These are phyloP conservation scores for Aramus guarauna DNA, from an alignment of 2,113 vertebrate genomes.

Conservation along the genomic window DNA sequence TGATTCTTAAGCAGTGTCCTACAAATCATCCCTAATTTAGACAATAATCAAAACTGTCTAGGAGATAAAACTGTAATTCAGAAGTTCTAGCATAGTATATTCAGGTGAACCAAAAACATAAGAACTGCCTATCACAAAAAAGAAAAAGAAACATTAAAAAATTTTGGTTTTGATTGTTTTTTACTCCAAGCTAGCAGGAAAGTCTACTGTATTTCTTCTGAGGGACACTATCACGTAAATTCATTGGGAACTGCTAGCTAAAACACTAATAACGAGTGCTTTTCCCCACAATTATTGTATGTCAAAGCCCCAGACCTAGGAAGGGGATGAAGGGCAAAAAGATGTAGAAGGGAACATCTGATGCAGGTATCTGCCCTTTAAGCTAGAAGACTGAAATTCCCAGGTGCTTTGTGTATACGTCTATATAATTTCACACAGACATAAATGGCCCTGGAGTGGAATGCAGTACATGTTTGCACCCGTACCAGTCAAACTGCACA, in stretches of 20 bases:
- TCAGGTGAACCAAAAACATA: background rate
- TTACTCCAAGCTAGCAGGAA: background rate
- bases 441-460: conserved; percentile 47
- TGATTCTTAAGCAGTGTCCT: background rate
- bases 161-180: background rate
- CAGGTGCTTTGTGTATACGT: conserved; percentile 45
- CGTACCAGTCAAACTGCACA: background rate
- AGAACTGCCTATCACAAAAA: background rate
- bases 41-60: background rate
- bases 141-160: background rate
- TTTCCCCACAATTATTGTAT: background rate
- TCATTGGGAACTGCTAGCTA: background rate
- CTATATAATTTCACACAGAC: conserved; percentile 33
- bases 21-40: background rate
- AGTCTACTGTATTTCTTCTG: background rate
- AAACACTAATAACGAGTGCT: background rate
- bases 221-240: background rate
- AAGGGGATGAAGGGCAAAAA: background rate
- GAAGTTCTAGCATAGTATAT: background rate
- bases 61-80: background rate
- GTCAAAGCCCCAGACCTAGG: background rate
- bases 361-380: background rate
- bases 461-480: conserved; percentile 35
- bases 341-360: background rate
- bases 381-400: conserved; percentile 31